Conservation (phyloP, 2,113 vertebrate species). For the Cryptotis parvus region DNA sequence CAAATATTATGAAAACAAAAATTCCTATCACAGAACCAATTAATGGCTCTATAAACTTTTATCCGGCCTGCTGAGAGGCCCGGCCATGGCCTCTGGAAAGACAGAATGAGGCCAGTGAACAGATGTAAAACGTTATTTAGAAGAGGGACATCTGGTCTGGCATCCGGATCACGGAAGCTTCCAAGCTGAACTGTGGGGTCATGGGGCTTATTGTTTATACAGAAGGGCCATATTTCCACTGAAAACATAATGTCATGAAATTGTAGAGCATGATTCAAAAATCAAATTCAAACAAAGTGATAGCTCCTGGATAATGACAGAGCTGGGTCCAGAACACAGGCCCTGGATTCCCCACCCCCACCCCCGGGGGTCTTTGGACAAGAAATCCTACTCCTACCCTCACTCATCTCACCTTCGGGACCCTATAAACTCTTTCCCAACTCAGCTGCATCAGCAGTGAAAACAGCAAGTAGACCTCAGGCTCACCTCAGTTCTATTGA, state of each 20-base stretch:
- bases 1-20: background rate
- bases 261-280: background rate
- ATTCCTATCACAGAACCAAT: background rate
- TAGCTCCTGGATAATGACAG: background rate
- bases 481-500: background rate
- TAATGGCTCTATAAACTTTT: background rate
- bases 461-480: background rate
- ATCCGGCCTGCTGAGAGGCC: background rate
- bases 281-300: background rate
- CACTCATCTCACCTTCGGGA: no score
- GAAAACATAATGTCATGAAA: no score
- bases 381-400: background rate
- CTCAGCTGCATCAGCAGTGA: background rate
- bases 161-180: background rate
- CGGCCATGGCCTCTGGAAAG: background rate
- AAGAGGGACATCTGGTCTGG: slow-evolving; percentile 28
- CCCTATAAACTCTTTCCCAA: no score
- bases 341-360: background rate
- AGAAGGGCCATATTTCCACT: background rate
- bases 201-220: slow-evolving; percentile 10
- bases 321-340: background rate
- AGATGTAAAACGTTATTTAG: slow-evolving; percentile 2
- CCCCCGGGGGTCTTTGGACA: background rate
- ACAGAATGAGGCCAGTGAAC: slow-evolving; percentile 35
- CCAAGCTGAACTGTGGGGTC: background rate